A percentile compares a stretch with the other conserved stretches of the same genome.
These are phyloP conservation scores for Vannuccia rotundouncinata DNA, from an alignment of 2,888 invertebrate genomes.

Conservation along the genomic window DNA sequence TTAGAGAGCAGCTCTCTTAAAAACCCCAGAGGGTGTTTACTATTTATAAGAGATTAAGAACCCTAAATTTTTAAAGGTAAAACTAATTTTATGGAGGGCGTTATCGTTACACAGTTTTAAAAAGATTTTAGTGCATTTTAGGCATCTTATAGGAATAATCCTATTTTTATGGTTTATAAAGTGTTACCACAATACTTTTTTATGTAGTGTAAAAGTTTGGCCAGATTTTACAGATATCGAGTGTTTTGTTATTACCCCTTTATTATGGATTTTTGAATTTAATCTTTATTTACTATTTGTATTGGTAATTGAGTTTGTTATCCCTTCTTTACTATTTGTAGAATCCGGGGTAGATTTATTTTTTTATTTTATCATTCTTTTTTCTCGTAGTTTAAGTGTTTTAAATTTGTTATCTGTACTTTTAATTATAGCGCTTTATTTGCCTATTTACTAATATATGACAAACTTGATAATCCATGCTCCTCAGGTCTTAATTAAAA, in stretches of 20 bases:
- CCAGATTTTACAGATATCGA: background rate
- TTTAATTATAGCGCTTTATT: background rate
- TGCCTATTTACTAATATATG: background rate
- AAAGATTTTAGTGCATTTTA: background rate
- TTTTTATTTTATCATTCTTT: background rate
- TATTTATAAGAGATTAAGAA: background rate
- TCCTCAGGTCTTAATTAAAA: background rate
- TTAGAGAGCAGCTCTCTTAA: background rate
- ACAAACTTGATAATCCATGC: background rate
- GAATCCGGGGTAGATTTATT: background rate
- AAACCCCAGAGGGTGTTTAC: background rate
- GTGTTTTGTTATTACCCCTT: background rate
- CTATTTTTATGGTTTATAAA: background rate
- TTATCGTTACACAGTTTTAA: background rate
- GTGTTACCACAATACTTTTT: background rate
- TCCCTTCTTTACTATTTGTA: background rate
- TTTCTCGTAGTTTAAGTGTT: background rate
- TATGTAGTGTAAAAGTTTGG: background rate
- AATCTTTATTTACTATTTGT: background rate
- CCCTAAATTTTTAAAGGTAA: background rate
- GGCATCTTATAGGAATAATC: background rate
- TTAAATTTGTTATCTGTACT: background rate
- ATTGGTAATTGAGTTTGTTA: background rate
- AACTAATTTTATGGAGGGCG: background rate
- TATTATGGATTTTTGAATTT: background rate